Base-by-base conservation (phyloP, 1,140 invertebrate genomes). In the Monomorium pharaonis region DNA sequence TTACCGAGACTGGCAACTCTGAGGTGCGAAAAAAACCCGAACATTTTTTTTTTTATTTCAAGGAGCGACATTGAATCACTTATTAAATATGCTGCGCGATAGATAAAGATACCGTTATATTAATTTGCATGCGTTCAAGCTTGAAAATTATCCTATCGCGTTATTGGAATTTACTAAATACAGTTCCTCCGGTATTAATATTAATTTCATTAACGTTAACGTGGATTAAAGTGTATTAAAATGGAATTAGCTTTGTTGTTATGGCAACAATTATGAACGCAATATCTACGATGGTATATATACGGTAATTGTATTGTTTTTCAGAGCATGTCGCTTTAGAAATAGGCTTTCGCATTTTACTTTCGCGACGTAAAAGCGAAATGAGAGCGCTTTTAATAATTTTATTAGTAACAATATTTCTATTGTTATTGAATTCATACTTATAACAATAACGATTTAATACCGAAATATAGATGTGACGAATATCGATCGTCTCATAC, bases 401-500 rank as follows among this genome's bases (percentile, higher is more conserved):
- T 76, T 16, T 6, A 42, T 33, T n/a, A 42, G 47, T 47, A 86
- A 83, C 9, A 6, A 21, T 54, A n/a, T 72, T n/a, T n/a, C n/a
- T 86, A 49, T 49, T 81, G 21, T 60, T 69, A 47, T 30, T 51
- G 24, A 63, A 77, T 42, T 47, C 30, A 27, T 49, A 37, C 44
- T 24, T 24, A 27, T 67, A 67, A 24, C 33, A 44, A 67, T 67
- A 44, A 67, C 21, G 63, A 67, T 67, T 42, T 47, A 16, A 24
- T 67, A 6, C 37, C 44, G 14, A 67, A 42, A 14, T 86, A 21
- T 16, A 37, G 49, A 56, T 24, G 9, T 49, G 63, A 87, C 74
- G 51, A 65, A 63, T 83, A 89, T 90, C 51, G 88, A 90, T 87
- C 88, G 56, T 16, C n/a, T 1, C 24, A 12, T 24, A 21, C 58